A percentile compares a stretch with the other conserved stretches of the same genome.
These are phyloP conservation scores for Agrochola circellaris DNA, from an alignment of 2,888 invertebrate species.

Conservation along the genomic window DNA sequence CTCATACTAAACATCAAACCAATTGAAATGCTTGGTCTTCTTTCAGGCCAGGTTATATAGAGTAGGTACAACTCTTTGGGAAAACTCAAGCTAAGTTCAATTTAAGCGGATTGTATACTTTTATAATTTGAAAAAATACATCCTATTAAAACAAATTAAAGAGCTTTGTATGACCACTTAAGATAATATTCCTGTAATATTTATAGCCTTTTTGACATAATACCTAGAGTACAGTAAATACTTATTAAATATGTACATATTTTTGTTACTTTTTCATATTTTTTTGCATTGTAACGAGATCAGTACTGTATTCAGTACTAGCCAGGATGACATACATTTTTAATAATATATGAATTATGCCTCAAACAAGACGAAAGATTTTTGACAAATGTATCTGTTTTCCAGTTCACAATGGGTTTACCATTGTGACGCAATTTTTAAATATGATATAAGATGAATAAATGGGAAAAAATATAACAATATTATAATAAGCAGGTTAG, in stretches of 20 bases:
- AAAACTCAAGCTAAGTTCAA: not conserved
- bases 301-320: slow-evolving; percentile 46
- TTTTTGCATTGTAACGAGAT: slow-evolving; percentile 55
- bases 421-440: not conserved
- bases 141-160: slow-evolving; percentile 5
- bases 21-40: not conserved
- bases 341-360: not conserved
- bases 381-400: slow-evolving; percentile 38
- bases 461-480: not conserved
- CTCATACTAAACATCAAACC: not conserved
- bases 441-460: not conserved
- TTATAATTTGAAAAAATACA: slow-evolving; percentile 5
- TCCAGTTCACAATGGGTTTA: not conserved
- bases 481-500: not conserved
- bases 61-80: slow-evolving; percentile 15
- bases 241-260: slow-evolving; percentile 35
- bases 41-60: not conserved
- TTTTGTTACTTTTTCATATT: slow-evolving; percentile 30
- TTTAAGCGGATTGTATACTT: slow-evolving; percentile 8
- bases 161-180: slow-evolving; percentile 42
- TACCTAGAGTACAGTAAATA: slow-evolving; percentile 54
- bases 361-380: slow-evolving; percentile 18
- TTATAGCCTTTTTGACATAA: slow-evolving; percentile 51
- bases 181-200: slow-evolving; percentile 42
- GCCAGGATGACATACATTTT: slow-evolving; percentile 33